phyloP scores from a whole-genome alignment of 2,113 vertebrate genomes.

The Eublepharis macularius region DNA sequence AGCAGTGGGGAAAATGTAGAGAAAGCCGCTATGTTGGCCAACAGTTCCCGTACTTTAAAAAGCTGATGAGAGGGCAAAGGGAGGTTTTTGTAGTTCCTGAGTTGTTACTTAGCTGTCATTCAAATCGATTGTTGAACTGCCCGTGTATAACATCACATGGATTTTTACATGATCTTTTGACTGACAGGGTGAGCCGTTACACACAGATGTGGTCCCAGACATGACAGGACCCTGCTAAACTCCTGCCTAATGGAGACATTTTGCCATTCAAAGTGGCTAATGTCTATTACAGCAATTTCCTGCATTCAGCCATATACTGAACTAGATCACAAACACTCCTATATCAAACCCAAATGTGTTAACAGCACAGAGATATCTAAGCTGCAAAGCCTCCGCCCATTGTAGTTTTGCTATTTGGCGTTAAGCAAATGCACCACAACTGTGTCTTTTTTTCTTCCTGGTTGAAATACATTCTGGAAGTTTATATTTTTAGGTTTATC shows the following conservation, averaged over 20 bases:
- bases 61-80: slow-evolving; percentile 16
- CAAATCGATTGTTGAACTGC: slow-evolving; percentile 62
- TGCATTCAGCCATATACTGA: background rate
- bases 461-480: background rate
- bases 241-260: slow-evolving; percentile 40
- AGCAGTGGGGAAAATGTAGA: slow-evolving; percentile 31
- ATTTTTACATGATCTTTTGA: slow-evolving; percentile 58
- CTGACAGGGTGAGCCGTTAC: slow-evolving; percentile 63
- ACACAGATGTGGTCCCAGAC: slow-evolving; percentile 48
- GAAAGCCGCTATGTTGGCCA: slow-evolving; percentile 54
- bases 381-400: background rate
- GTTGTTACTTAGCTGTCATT: slow-evolving; percentile 65
- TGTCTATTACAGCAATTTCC: slow-evolving; percentile 10
- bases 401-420: background rate
- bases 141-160: slow-evolving; percentile 58
- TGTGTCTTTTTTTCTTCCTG: background rate
- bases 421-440: background rate
- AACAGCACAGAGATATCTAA: slow-evolving; percentile 7
- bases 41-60: slow-evolving; percentile 50
- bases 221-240: slow-evolving; percentile 45
- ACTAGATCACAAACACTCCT: slow-evolving; percentile 36
- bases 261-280: slow-evolving; percentile 51
- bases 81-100: slow-evolving; percentile 56
- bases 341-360: slow-evolving; percentile 30
- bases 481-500: background rate